Conservation (phyloP, 1,140 invertebrate genomes). For the Lepidurus apus region DNA sequence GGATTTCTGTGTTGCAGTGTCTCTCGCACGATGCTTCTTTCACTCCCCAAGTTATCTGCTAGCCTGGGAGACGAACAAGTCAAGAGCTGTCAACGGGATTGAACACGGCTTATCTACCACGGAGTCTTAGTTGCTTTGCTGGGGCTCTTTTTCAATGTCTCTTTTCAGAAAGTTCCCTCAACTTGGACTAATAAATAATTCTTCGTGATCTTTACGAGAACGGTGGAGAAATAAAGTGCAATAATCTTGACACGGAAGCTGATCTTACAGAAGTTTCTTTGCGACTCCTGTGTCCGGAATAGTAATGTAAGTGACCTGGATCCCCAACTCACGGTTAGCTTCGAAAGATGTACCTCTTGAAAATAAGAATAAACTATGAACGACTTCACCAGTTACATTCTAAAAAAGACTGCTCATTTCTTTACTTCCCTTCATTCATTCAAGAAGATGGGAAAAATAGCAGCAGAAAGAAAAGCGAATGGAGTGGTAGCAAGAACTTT, state of each 20-base stretch:
- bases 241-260: background rate
- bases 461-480: background rate
- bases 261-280: background rate
- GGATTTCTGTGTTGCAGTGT: background rate
- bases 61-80: conserved; percentile 7
- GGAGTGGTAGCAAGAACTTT: background rate
- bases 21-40: background rate
- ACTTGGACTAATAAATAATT: background rate
- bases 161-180: background rate
- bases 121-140: background rate
- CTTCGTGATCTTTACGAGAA: background rate
- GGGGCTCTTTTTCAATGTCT: background rate
- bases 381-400: too few relatives aligned
- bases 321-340: too few relatives aligned
- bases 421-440: too few relatives aligned
- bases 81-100: conserved; percentile 4
- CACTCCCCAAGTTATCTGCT: background rate
- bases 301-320: background rate
- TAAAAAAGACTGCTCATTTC: too few relatives aligned
- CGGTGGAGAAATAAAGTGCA: background rate
- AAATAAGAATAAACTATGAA: too few relatives aligned
- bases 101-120: conserved; percentile 9
- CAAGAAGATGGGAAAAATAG: too few relatives aligned
- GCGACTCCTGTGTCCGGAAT: background rate
- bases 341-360: too few relatives aligned